Base-by-base conservation (phyloP, 2,797 vertebrate species). In the Forpus xanthops region DNA sequence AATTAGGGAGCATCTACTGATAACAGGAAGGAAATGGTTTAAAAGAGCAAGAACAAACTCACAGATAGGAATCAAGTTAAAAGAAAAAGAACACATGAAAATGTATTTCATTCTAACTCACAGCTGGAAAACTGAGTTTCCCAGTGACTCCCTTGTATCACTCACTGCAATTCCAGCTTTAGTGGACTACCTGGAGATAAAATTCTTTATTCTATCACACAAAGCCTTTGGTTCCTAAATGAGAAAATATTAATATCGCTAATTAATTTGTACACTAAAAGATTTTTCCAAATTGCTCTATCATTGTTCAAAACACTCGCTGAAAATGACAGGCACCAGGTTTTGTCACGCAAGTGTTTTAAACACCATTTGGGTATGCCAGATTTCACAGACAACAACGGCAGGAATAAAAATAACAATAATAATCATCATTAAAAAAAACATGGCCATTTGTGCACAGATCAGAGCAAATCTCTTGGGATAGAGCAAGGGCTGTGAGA, bases 1-100 rank as follows among this genome's bases (percentile, higher is more conserved):
- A 98, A 97, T 97, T 96, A 97, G 81, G 60, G 75, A 97, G 80
- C 55, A 74, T 95, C 95, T 94, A 93, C 89, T 75, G 89, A 79
- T 91, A 91, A 90, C 81, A 92, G 82, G 94, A 94, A 96, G 91
- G 92, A 96, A 94, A 91, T 12, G 27, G 81, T 85, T 83, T 87
- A 90, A 86, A 94, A 80, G 64, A 39, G 55, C 42, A 94, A 87
- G 87, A 94, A 65, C 37, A 87, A 94, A 88, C 37, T 58, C 66
- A 30, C 2, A 45, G 83, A 92, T 23, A 84, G 56, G 41, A 92
- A 93, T 50, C 60, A 52, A 93, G 60, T 67, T 45, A 64, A 89
- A 96, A 75, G 33, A 62, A 76, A 86, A 91, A 73, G 58, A 89
- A 81, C 41, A 47, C 31, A 61, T 56, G 60, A 91, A 87, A 84